A percentile compares a stretch with the other conserved stretches of the same genome.
These are phyloP conservation scores for Buathra laborator DNA, from an alignment of 2,888 invertebrate genomes.

Conservation along the genomic window DNA sequence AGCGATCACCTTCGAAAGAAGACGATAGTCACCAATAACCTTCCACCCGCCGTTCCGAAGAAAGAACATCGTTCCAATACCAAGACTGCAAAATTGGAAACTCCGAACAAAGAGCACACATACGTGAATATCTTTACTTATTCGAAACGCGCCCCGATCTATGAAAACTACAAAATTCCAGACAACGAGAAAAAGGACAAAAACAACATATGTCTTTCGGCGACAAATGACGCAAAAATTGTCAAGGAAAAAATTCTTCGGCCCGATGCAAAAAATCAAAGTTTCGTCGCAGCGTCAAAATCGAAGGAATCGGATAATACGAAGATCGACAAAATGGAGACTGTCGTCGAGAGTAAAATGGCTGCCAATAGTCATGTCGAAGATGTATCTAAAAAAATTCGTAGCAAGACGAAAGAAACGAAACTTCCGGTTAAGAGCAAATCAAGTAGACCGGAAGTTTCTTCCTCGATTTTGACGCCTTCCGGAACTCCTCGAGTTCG, in stretches of 20 bases:
- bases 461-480: slow-evolving; percentile 2
- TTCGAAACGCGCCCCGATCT: slow-evolving; percentile 71
- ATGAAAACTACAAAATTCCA: slow-evolving; percentile 73
- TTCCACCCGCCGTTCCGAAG: neutral
- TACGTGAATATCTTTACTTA: slow-evolving; percentile 77
- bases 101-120: slow-evolving; percentile 61
- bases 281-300: slow-evolving; percentile 9
- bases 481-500: slow-evolving; percentile 15
- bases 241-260: slow-evolving; percentile 5
- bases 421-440: slow-evolving; percentile 10
- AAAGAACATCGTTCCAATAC: slow-evolving; percentile 19
- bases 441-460: slow-evolving; percentile 7
- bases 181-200: neutral
- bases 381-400: slow-evolving; percentile 1
- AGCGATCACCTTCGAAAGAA: slow-evolving; percentile 65
- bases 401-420: slow-evolving; percentile 24
- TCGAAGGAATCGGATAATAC: slow-evolving; percentile 9
- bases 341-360: neutral
- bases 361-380: neutral
- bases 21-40: slow-evolving; percentile 13
- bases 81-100: slow-evolving; percentile 8
- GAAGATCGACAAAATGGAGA: slow-evolving; percentile 20
- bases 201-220: neutral
- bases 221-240: neutral
- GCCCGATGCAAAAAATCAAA: slow-evolving; percentile 24